Evolutionary conservation across 2,797 vertebrate genomes (phyloP), one percentile per base, ranked within the genome.

Genomic region (Smutsia gigantea): DNA sequence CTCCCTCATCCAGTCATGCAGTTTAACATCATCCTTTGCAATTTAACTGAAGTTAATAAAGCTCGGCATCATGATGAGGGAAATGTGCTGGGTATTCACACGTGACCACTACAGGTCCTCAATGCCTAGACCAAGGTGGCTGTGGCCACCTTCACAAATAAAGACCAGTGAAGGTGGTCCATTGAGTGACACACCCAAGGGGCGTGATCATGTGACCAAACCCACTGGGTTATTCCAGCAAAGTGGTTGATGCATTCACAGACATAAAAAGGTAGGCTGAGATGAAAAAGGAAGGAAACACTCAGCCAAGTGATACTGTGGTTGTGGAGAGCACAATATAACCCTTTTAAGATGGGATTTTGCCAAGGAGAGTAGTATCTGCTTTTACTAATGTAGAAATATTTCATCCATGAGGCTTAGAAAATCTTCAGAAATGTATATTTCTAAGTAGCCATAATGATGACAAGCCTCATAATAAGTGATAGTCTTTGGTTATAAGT

Each of bases 211-310:
- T 2, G 2, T 17, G 12, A n/a, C 14, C 55, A 23, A 25, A 17
- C n/a, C 75, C 13, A 11, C 8, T 14, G 18, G 21, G 57, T 25
- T 23, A 61, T 83, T 66, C 42, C 51, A 37, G n/a, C 42, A 5
- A 31, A 61, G 42, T 7, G 46, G 17, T 0, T 39, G 51, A 19
- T 51, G 63, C 25, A 68, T 21, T 53, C 15, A 49, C 17, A 11
- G 7, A 0, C 63, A 5, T 1, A 3, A 0, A 27, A 31, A 71
- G 1, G 14, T 9, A 82, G 25, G 46, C 18, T 1, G 25, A 61
- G 51, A 77, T 77, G 42, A 12, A 53, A 75, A 57, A 55, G 5
- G 9, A 13, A 11, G 1, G 3, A 39, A 29, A 17, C 1, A 23
- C 17, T 46, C 37, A 11, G 21, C 14, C 11, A 7, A 37, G 31